A percentile compares a stretch with the other conserved stretches of the same genome.
phyloP scores from a whole-genome alignment of 2,113 vertebrate species.

The Octodon degus region DNA sequence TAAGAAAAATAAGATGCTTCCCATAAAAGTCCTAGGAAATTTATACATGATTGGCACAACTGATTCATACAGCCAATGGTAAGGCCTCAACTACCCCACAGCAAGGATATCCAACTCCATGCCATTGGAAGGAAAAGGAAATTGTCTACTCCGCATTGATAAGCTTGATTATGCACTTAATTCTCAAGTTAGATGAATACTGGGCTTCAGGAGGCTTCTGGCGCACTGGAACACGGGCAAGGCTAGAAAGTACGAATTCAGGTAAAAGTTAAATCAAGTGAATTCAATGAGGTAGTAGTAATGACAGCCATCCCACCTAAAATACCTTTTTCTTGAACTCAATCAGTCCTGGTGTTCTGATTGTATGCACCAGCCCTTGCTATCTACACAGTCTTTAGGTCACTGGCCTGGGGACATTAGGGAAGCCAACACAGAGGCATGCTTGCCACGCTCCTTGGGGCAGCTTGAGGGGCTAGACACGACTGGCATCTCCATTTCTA shows the following conservation, averaged over 20 bases:
- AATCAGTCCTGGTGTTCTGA: not conserved
- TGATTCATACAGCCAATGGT: not conserved
- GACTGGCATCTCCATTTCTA: not conserved
- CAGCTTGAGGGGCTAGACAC: not conserved
- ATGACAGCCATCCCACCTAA: not conserved
- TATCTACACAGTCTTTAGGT: not conserved
- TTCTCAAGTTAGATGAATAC: not conserved
- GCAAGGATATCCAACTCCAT: not conserved
- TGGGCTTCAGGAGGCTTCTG: not conserved
- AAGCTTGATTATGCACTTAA: not conserved
- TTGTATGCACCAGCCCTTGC: not conserved
- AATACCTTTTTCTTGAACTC: not conserved
- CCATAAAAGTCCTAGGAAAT: not conserved
- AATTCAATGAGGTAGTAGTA: not conserved
- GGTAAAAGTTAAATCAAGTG: not conserved
- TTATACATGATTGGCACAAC: not conserved
- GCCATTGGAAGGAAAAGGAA: not conserved
- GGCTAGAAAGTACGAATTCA: not conserved
- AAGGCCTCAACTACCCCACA: not conserved
- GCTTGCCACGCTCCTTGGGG: too few species aligned
- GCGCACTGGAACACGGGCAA: not conserved
- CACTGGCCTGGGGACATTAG: not conserved
- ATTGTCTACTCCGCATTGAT: not conserved
- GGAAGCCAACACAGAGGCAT: too few species aligned
- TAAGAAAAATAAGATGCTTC: not conserved